Conservation (phyloP, 2,113 vertebrate genomes). For the Puntigrus tetrazona region DNA sequence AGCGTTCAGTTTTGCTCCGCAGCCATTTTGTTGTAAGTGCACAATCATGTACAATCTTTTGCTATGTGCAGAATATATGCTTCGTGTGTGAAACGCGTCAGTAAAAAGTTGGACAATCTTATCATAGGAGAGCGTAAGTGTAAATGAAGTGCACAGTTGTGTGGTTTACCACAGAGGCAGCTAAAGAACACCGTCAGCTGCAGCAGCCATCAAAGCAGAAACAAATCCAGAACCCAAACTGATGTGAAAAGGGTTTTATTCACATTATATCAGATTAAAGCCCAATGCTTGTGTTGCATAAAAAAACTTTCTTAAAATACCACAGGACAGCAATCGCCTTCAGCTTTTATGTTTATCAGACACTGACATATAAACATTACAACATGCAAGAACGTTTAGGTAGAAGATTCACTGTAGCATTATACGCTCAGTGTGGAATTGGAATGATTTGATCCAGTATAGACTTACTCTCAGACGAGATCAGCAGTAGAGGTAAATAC, state of each 20-base stretch:
- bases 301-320: background rate
- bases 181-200: background rate
- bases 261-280: conserved; percentile 14
- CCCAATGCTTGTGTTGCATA: background rate
- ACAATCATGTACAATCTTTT: background rate
- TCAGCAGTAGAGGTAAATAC: conserved; percentile 17
- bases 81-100: background rate
- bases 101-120: background rate
- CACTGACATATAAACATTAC: background rate
- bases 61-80: background rate
- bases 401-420: background rate
- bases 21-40: background rate
- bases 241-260: conserved; percentile 25
- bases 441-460: background rate
- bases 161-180: background rate
- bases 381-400: conserved; percentile 25
- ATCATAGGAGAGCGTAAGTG: background rate
- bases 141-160: background rate
- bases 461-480: conserved; percentile 18
- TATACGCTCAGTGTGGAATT: background rate
- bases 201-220: background rate
- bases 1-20: background rate
- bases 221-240: background rate
- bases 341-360: background rate
- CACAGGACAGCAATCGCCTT: background rate